These are phyloP conservation scores for Rhagophthalmus giganteus DNA, from an alignment of 2,888 invertebrate genomes.

Conservation along the genomic window DNA sequence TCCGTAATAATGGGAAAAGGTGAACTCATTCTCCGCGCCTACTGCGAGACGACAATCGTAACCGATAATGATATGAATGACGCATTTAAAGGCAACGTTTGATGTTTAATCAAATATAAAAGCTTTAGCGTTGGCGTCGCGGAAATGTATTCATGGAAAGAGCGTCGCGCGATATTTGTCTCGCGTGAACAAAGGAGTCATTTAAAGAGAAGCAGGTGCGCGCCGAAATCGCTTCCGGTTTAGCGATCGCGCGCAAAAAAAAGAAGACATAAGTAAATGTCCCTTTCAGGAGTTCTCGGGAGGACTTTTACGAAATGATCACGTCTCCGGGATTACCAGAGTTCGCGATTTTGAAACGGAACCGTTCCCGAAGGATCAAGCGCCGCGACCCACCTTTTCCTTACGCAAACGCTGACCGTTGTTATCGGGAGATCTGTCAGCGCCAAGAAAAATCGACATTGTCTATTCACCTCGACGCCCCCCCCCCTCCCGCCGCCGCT, in stretches of 20 bases:
- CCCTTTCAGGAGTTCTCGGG: conserved; percentile 5
- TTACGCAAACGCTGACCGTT: conserved; percentile 6
- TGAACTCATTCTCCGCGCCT: conserved; percentile 11
- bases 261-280: conserved; percentile 8
- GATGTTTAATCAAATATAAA: no score
- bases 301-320: no score
- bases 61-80: no score
- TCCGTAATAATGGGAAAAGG: conserved; percentile 24
- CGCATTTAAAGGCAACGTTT: no score
- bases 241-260: conserved; percentile 6
- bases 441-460: conserved; percentile 16
- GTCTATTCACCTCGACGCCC: conserved; percentile 18
- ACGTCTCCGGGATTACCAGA: no score
- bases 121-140: no score
- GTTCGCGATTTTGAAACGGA: no score
- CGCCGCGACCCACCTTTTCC: conserved; percentile 8
- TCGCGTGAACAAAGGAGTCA: not conserved
- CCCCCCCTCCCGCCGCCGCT: conserved; percentile 7
- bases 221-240: conserved; percentile 4
- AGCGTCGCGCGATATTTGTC: conserved; percentile 11
- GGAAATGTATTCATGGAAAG: conserved; percentile 22
- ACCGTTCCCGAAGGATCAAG: no score
- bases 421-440: conserved; percentile 9
- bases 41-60: no score
- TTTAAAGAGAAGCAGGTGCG: conserved; percentile 6